These are phyloP conservation scores for Lycodopsis pacificus DNA, from an alignment of 2,797 vertebrate species.

Conservation along the genomic window DNA sequence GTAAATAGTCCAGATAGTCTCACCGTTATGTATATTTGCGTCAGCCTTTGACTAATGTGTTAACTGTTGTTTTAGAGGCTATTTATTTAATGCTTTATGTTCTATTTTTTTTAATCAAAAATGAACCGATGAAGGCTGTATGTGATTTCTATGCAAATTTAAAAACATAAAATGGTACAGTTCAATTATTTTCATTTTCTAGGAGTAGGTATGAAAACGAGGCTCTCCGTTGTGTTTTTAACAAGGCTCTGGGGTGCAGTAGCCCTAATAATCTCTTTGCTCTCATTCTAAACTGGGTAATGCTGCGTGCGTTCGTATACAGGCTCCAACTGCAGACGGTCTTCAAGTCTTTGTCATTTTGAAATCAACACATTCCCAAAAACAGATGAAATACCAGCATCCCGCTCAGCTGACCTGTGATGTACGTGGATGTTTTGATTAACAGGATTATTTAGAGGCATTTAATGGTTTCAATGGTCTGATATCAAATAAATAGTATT, in stretches of 20 bases:
- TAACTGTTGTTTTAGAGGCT: conserved; percentile 43
- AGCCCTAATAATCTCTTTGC: background rate
- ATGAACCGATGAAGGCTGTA: conserved; percentile 18
- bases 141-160: conserved; percentile 4
- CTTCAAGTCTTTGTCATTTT: background rate
- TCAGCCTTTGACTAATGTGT: conserved; percentile 16
- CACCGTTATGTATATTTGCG: conserved; percentile 53
- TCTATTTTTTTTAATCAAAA: conserved; percentile 12
- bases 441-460: background rate
- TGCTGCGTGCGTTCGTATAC: background rate
- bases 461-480: conserved; percentile 42
- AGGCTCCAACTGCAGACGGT: conserved; percentile 9
- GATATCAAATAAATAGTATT: conserved; percentile 69
- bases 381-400: background rate
- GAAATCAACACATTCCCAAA: background rate
- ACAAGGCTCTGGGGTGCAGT: background rate
- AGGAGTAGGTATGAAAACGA: background rate
- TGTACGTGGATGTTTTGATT: background rate
- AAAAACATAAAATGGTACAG: background rate
- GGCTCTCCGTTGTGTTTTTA: background rate
- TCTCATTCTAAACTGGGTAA: too few relatives aligned
- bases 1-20: conserved; percentile 53
- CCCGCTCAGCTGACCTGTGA: conserved; percentile 3
- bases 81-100: conserved; percentile 56
- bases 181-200: background rate